Evolutionary conservation across 2,797 vertebrate species (phyloP).

Genomic region (Crypturellus tataupa): DNA sequence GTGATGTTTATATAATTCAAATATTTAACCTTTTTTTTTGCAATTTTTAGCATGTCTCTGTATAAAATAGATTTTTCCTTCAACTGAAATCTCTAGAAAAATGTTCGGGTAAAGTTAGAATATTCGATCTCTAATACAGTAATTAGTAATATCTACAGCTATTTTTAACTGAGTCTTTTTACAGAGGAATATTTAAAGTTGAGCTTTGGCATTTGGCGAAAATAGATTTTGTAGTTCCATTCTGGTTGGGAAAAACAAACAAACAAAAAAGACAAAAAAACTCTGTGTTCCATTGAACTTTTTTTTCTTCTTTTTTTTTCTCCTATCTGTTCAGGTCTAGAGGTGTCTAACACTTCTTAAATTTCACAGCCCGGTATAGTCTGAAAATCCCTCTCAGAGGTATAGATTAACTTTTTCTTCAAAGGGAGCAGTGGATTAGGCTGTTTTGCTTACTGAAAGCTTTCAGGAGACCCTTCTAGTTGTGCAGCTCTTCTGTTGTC

Average conservation of each 20-base stretch:
- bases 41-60: neutral
- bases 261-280: neutral
- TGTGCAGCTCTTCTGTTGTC: slow-evolving; percentile 21
- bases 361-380: slow-evolving; percentile 9
- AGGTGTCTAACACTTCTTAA: neutral
- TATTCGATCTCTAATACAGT: neutral
- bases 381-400: slow-evolving; percentile 30
- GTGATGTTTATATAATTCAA: neutral
- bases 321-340: neutral
- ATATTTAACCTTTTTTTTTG: neutral
- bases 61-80: neutral
- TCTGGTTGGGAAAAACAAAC: neutral
- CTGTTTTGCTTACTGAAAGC: slow-evolving; percentile 41
- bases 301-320: slow-evolving; percentile 13
- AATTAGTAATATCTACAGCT: neutral
- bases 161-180: slow-evolving; percentile 20
- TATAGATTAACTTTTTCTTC: slow-evolving; percentile 34
- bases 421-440: slow-evolving; percentile 24
- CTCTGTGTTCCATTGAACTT: neutral
- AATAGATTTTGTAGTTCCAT: neutral
- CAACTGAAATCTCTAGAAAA: neutral
- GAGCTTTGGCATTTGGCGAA: neutral
- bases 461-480: slow-evolving; percentile 16
- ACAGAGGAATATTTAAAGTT: neutral
- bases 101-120: neutral